A percentile compares a stretch with the other conserved stretches of the same genome.
Evolutionary conservation across 2,113 vertebrate species (phyloP).

Genomic region (Agelaius tricolor): DNA sequence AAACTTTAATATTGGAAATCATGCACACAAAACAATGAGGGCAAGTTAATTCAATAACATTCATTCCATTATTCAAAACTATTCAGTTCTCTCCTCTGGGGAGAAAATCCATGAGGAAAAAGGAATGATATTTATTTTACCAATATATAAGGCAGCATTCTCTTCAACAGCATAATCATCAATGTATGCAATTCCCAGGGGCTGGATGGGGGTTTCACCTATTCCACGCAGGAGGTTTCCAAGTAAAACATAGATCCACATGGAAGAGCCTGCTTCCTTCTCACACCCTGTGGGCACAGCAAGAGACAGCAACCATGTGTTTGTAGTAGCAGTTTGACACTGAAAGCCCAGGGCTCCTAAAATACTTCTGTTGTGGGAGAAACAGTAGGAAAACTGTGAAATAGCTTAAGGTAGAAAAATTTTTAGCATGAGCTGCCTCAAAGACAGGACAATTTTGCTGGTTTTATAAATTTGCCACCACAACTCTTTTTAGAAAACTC

Average conservation of each 20-base stretch:
- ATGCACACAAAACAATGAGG: constrained; percentile 13
- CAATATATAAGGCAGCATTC: constrained; percentile 90
- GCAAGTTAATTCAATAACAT: not conserved
- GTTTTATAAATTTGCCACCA: not conserved
- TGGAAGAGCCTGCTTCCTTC: constrained; percentile 78
- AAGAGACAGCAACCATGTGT: not conserved
- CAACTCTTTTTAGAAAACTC: not conserved
- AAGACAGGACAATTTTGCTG: not conserved
- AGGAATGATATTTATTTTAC: constrained; percentile 64
- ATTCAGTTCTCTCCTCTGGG: not conserved
- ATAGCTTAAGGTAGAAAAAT: not conserved
- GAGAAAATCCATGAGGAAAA: not conserved
- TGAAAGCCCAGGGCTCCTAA: not conserved
- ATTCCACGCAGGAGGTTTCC: constrained; percentile 94
- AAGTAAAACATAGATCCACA: constrained; percentile 92
- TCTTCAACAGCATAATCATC: constrained; percentile 90
- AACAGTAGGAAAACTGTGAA: not conserved
- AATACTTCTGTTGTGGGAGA: not conserved
- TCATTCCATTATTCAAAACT: not conserved
- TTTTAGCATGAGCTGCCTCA: not conserved
- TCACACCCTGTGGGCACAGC: constrained; percentile 80
- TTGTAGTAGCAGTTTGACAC: not conserved
- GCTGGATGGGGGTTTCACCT: constrained; percentile 93
- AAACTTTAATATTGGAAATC: constrained; percentile 43
- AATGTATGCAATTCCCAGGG: constrained; percentile 90